Conservation (phyloP, 1,140 invertebrate genomes). For the Drosophila lini region DNA sequence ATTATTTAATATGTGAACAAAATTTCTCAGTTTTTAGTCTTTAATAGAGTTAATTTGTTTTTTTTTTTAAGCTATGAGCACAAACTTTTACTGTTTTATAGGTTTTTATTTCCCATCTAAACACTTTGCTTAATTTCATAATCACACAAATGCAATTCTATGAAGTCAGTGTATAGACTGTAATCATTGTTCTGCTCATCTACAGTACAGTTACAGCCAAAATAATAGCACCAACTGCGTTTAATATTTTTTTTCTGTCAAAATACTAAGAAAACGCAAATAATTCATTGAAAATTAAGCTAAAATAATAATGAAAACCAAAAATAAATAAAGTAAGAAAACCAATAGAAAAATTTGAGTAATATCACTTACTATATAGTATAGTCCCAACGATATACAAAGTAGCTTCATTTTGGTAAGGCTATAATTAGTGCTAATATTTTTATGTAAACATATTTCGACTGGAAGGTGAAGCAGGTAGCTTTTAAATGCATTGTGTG, state of each 20-base stretch:
- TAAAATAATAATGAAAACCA: not conserved
- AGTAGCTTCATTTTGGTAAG: not conserved
- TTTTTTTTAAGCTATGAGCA: no score
- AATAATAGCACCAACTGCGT: not conserved
- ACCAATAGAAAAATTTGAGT: not conserved
- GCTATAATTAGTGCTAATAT: conserved; percentile 5
- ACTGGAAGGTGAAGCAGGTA: not conserved
- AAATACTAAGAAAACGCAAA: not conserved
- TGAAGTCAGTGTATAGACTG: not conserved
- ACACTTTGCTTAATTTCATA: not conserved
- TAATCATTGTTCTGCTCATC: not conserved
- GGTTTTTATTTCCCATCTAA: not conserved
- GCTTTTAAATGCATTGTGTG: conserved; percentile 12
- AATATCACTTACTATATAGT: not conserved
- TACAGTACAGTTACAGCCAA: not conserved
- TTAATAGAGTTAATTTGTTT: not conserved
- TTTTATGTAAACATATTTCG: not conserved
- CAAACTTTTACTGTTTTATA: not conserved
- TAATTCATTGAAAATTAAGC: not conserved
- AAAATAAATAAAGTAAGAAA: not conserved
- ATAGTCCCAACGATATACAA: not conserved
- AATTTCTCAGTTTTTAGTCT: no score
- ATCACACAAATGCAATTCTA: not conserved
- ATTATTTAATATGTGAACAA: no score
- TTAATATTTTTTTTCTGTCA: not conserved